Evolutionary conservation across 2,888 invertebrate genomes (phyloP).

Genomic region (Trimorus sp.): DNA sequence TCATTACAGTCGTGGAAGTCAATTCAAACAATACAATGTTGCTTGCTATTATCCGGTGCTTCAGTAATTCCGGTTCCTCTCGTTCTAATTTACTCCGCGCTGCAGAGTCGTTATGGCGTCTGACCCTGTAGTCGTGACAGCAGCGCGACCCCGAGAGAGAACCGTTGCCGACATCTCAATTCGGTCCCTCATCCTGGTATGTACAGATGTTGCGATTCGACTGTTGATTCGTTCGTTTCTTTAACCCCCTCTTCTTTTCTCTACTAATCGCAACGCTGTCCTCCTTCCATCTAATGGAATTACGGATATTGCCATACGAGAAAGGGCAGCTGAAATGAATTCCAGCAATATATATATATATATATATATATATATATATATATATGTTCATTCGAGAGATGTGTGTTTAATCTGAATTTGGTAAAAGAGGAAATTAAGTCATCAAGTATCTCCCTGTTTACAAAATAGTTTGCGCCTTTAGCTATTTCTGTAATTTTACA

Average conservation of each 20-base stretch:
- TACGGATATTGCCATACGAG: constrained; percentile 69
- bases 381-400: too few relatives aligned
- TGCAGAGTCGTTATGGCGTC: constrained; percentile 62
- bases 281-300: constrained; percentile 78
- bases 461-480: too few relatives aligned
- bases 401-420: too few relatives aligned
- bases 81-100: constrained; percentile 58
- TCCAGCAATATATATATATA: constrained; percentile 69
- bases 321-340: constrained; percentile 75
- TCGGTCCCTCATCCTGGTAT: constrained; percentile 47
- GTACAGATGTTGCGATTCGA: constrained; percentile 52
- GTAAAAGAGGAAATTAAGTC: too few relatives aligned
- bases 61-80: constrained; percentile 57
- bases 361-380: too few relatives aligned
- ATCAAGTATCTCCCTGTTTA: too few relatives aligned
- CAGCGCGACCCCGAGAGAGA: constrained; percentile 57
- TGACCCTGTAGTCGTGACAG: constrained; percentile 62
- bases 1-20: constrained; percentile 11
- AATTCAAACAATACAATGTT: constrained; percentile 40
- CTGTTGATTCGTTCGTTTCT: constrained; percentile 62
- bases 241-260: constrained; percentile 44
- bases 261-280: constrained; percentile 58
- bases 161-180: constrained; percentile 66
- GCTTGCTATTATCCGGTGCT: constrained; percentile 36
- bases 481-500: too few relatives aligned